Base-by-base conservation (phyloP, 2,888 invertebrate genomes). In the Eilema depressum region DNA sequence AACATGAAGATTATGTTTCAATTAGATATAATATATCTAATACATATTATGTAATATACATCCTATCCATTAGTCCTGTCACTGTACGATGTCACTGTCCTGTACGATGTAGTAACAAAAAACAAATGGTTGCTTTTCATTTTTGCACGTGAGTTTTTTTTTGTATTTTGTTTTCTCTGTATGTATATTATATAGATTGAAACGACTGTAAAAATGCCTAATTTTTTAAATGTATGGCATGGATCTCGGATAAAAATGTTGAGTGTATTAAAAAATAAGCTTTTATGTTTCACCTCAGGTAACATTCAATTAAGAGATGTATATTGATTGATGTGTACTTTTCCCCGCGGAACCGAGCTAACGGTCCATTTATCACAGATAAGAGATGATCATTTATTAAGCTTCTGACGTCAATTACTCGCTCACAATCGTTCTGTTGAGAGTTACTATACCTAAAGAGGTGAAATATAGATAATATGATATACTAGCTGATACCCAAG, bases 311-410 rank as follows among this genome's bases (percentile, higher is more conserved):
- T 75, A 79, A 70, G 75, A 81, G 71, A 75, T 70, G 68, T 68
- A 74, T 62, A 79, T 73, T 72, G 71, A 77, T 79, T 72, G 75
- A 77, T 73, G 70, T 77, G 70, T 61, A 74, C 66, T 74, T 72
- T 79, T 70, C 69, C 69, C 66, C 57, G 25, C 41, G 64, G 68
- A 37, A 12, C 33, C 33, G 12, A 37, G 33, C 33, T 12, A 70
- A 65, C 63, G 41, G 33, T 76, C 63, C 81, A 81, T 81, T 79
- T 79, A 78, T 81, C 76, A 81, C 74, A 76, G 73, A 81, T 73
- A 81, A 77, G 64, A 71, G 70, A 76, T 66, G 71, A 77, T 69
- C 76, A 62, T 81, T 81, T 76, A 81, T 81, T 76, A 81, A 59
- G 28, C 28, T 69, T 69, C 70, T 72, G 77, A 68, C 65, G 66